A percentile compares a stretch with the other conserved stretches of the same genome.
Conservation (phyloP, 2,888 invertebrate species). For the Clivina fossor region DNA sequence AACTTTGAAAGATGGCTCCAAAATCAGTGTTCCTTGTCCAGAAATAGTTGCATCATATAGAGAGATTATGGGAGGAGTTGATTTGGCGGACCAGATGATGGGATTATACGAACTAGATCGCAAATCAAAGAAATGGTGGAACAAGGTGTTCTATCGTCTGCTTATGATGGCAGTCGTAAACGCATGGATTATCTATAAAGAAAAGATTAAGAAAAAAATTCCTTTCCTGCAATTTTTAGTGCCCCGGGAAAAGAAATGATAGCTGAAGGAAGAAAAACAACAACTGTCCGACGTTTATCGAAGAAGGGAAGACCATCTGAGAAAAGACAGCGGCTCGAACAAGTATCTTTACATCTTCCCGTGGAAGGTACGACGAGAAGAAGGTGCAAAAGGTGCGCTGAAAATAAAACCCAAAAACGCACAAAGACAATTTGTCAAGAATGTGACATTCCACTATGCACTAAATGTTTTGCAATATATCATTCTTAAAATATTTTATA, state of each 20-base stretch:
- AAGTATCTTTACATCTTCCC: slow-evolving; percentile 24
- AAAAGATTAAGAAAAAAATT: no score
- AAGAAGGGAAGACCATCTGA: slow-evolving; percentile 8
- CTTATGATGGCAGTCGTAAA: slow-evolving; percentile 11
- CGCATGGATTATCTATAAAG: slow-evolving; percentile 15
- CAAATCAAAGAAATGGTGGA: slow-evolving; percentile 14
- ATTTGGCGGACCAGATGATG: slow-evolving; percentile 44
- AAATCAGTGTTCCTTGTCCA: slow-evolving; percentile 38
- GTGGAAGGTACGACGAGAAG: slow-evolving; percentile 35
- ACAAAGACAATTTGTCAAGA: slow-evolving; percentile 34
- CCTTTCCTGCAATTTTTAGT: no score
- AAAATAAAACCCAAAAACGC: slow-evolving; percentile 30
- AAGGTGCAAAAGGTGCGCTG: slow-evolving; percentile 30
- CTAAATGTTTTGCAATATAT: slow-evolving; percentile 28
- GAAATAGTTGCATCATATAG: slow-evolving; percentile 40
- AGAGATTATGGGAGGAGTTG: slow-evolving; percentile 42
- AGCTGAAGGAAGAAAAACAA: no score
- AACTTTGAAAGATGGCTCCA: slow-evolving; percentile 43
- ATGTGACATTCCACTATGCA: slow-evolving; percentile 32
- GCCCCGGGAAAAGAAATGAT: no score
- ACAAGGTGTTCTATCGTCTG: slow-evolving; percentile 5
- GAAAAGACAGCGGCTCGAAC: slow-evolving; percentile 22
- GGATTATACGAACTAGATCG: slow-evolving; percentile 42
- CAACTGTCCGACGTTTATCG: slow-evolving; percentile 11
- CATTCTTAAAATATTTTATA: slow-evolving; percentile 31